Evolutionary conservation across 2,888 invertebrate genomes (phyloP).

Genomic region (Chorisops tibialis): DNA sequence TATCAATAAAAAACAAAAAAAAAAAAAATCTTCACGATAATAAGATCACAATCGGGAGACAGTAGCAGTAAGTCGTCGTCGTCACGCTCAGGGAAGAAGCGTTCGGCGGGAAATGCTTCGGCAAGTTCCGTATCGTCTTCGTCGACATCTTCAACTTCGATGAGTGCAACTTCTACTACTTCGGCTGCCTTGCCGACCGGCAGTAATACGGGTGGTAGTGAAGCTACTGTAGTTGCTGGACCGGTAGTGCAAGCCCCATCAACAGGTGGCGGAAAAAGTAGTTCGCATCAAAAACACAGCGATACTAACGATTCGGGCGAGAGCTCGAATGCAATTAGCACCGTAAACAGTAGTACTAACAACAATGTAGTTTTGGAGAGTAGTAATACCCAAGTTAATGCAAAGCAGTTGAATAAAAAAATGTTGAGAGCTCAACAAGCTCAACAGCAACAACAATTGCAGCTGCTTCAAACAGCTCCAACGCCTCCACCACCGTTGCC

Average conservation of each 20-base stretch:
- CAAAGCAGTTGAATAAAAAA: constrained; percentile 48
- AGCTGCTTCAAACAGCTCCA: constrained; percentile 26
- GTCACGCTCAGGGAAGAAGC: constrained; percentile 47
- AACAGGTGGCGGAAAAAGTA: constrained; percentile 47
- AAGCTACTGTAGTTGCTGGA: constrained; percentile 25
- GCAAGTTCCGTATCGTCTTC: constrained; percentile 31
- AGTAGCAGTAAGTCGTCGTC: constrained; percentile 38
- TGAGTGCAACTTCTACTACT: constrained; percentile 29
- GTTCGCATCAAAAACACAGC: constrained; percentile 16
- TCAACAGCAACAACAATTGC: constrained; percentile 36
- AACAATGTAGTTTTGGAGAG: constrained; percentile 21
- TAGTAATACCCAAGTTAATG: constrained; percentile 6
- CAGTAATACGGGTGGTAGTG: constrained; percentile 25
- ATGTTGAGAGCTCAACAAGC: constrained; percentile 50
- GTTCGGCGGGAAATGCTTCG: constrained; percentile 39
- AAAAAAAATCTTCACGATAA: constrained; percentile 16
- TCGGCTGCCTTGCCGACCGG: constrained; percentile 29
- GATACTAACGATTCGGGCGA: background rate
- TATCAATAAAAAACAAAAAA: constrained; percentile 21
- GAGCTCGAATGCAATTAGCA: constrained; percentile 30
- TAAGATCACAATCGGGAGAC: constrained; percentile 40
- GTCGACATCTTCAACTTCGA: constrained; percentile 36
- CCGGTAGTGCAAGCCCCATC: constrained; percentile 32
- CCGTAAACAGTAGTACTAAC: constrained; percentile 33
- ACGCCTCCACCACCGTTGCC: constrained; percentile 28